phyloP scores from a whole-genome alignment of 2,113 vertebrate species.

The Enhydra lutris region DNA sequence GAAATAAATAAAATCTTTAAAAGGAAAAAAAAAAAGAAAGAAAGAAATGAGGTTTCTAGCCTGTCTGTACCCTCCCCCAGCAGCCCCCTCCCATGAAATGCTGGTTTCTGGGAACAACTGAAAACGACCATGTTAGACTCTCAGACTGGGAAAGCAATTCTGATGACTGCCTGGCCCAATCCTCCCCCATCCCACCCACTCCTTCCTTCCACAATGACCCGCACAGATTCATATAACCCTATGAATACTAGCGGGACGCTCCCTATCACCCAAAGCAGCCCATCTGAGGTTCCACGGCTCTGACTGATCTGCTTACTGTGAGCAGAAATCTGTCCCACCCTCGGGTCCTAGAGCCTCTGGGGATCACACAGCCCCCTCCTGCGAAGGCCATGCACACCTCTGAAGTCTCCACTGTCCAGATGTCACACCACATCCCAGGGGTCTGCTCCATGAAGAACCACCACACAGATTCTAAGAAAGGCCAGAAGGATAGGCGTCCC shows the following conservation, averaged over 20 bases:
- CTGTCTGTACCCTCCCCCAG: background rate
- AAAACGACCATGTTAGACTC: background rate
- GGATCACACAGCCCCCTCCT: background rate
- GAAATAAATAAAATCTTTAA: background rate
- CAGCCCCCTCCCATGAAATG: background rate
- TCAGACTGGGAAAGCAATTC: background rate
- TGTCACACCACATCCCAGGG: background rate
- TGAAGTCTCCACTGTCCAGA: background rate
- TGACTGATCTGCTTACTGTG: background rate
- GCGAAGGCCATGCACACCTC: background rate
- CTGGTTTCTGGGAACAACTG: background rate
- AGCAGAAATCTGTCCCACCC: background rate
- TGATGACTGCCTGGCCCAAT: background rate
- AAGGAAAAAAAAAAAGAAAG: background rate
- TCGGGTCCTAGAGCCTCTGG: background rate
- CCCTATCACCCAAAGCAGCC: background rate
- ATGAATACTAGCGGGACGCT: rapidly evolving
- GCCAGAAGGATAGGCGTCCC: background rate
- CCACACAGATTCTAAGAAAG: background rate
- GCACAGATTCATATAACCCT: background rate
- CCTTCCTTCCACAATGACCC: background rate
- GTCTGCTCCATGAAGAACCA: background rate
- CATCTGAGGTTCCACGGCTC: background rate
- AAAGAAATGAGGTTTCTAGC: background rate
- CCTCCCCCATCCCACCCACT: background rate